Evolutionary conservation across 2,113 vertebrate genomes (phyloP), one percentile per base, ranked within the genome.

Genomic region (Gobius niger): DNA sequence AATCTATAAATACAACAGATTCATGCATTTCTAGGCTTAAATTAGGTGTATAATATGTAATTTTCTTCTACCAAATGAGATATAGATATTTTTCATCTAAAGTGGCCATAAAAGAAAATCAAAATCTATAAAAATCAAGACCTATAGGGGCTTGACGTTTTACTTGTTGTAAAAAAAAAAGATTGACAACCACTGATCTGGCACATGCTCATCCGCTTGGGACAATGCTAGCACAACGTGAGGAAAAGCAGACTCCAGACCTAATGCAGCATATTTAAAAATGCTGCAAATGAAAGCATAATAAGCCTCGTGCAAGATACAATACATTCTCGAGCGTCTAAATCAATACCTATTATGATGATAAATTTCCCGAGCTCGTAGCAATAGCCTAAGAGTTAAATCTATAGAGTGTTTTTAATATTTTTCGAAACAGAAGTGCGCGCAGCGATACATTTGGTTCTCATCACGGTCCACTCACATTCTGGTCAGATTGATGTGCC

Each of bases 311-410:
- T 46, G 41, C 57, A 69, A 65, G 68, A 66, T 1, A 41, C 42
- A 40, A 62, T 24, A 7, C 9, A 15, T 47, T 67, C 51, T 41
- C 0, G 1, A 2, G 14, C 10, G 47, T 15, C 7, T 64, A 10
- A 69, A 63, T 80, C 70, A 65, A 60, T 64, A 66, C 15, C 70
- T 42, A n/a, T 50, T 14, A 54, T 47, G 63, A 67, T 50, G 46
- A 53, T 51, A 12, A 63, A 24, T 70, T 67, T 10, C 41, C 4
- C 16, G 13, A 64, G 0, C n/a, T 16, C 4, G 7, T 7, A 51
- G 47, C 16, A 67, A 46, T 64, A n/a, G 24, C 63, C 0, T 24
- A 14, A 15, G 8, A 41, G 57, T 60, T 44, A 60, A 60, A 60
- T 60, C 57, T 15, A 60, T 64, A 19, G 18, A 10, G 44, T 46